Percentiles rank a stretch among this genome's conserved stretches.
Evolutionary conservation across 2,113 vertebrate species (phyloP).

Genomic region (Thryonomys swinderianus): DNA sequence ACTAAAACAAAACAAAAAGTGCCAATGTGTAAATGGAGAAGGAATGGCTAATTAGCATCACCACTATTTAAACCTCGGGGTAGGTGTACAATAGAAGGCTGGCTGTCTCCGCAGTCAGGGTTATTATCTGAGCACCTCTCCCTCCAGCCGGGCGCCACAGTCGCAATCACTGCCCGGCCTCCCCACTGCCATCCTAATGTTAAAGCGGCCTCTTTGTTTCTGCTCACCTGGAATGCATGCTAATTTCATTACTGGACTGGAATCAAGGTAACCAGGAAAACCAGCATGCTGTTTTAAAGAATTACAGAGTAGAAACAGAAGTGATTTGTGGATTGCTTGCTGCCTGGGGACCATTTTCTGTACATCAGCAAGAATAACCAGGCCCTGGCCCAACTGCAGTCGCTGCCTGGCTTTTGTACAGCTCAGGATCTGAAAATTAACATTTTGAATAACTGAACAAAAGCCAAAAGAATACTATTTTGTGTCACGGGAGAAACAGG

Average conservation of each 20-base stretch:
- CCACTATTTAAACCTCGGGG: not conserved
- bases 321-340: slow-evolving; percentile 24
- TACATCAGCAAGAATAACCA: slow-evolving; percentile 25
- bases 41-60: slow-evolving; percentile 35
- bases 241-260: slow-evolving; percentile 57
- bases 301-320: slow-evolving; percentile 11
- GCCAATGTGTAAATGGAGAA: slow-evolving; percentile 22
- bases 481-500: not conserved
- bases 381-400: not conserved
- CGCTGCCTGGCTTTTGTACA: not conserved
- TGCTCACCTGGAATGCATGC: slow-evolving; percentile 30
- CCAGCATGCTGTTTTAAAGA: not conserved
- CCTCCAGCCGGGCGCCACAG: not conserved
- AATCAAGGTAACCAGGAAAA: slow-evolving; percentile 58
- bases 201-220: slow-evolving; percentile 47
- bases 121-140: not conserved
- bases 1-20: slow-evolving; percentile 60
- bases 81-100: not conserved
- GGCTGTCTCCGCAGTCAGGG: not conserved
- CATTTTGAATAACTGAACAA: not conserved
- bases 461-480: slow-evolving; percentile 19
- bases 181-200: not conserved
- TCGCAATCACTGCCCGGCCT: slow-evolving; percentile 5
- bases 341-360: not conserved
- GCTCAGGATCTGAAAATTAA: not conserved